Evolutionary conservation across 2,113 vertebrate genomes (phyloP).

Genomic region (Misgurnus anguillicaudatus): DNA sequence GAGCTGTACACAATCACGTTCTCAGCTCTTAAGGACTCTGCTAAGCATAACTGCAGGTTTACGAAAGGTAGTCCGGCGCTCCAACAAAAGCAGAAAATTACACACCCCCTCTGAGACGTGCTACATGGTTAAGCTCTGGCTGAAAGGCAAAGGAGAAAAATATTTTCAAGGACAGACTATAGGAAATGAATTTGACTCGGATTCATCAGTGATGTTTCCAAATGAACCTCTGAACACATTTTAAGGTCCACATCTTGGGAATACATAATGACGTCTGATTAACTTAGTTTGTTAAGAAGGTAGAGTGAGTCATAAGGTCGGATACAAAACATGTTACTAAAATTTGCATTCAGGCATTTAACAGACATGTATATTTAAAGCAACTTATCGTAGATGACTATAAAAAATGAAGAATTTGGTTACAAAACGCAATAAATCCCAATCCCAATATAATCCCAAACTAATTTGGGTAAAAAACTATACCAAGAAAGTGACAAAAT

Average conservation of each 20-base stretch:
- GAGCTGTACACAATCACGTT: background rate
- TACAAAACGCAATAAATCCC: too few relatives aligned
- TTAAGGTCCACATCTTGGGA: background rate
- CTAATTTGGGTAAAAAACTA: too few relatives aligned
- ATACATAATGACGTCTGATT: too few relatives aligned
- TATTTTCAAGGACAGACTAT: background rate
- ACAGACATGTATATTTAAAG: too few relatives aligned
- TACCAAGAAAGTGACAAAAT: too few relatives aligned
- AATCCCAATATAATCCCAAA: too few relatives aligned
- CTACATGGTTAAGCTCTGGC: background rate
- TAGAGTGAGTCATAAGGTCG: background rate
- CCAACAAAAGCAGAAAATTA: conserved; percentile 1
- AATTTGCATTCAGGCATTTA: too few relatives aligned
- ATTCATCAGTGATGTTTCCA: conserved; percentile 16
- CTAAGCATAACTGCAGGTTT: background rate
- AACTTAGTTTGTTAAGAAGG: background rate
- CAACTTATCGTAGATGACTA: too few relatives aligned
- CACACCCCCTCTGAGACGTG: background rate
- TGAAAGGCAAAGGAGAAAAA: conserved; percentile 3
- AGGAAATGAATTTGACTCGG: background rate
- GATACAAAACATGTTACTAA: too few relatives aligned
- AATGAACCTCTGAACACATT: background rate
- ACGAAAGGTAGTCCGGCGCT: background rate
- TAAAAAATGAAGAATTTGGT: too few relatives aligned
- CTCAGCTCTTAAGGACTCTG: background rate